Base-by-base conservation (phyloP, 2,888 invertebrate genomes). In the Stenoptilia bipunctidactyla region DNA sequence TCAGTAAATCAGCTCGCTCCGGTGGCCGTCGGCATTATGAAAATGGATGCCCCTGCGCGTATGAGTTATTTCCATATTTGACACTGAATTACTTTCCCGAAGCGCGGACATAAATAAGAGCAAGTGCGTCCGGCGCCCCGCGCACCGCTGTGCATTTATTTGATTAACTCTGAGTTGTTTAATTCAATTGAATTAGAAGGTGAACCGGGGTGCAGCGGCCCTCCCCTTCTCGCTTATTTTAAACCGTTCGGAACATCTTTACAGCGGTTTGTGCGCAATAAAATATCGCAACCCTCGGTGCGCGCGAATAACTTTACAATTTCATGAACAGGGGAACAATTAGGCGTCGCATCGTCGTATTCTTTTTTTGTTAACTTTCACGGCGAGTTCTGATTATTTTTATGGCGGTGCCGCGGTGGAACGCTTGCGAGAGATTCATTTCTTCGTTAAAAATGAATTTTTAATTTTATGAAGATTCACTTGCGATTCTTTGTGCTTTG, bases 141-240 rank as follows among this genome's bases (percentile, higher is more conserved):
- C 56, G 59, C 55, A 67, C 76, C 72, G 67, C 66, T 64, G 59
- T 71, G 75, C 83, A 83, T 83, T 85, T 85, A 84, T 85, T 85
- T 85, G 85, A 85, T 85, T 84, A 85, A 84, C 82, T 82, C 71
- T 58, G 80, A 82, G 82, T 83, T 84, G 80, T 83, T 84, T 85
- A 84, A 83, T 84, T 83, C 83, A 83, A 83, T 82, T 76, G 77
- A 82, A 74, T 83, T 82, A 82, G 69, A 74, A 79, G 74, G 77
- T 73, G 68, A 75, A 71, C 70, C 58, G 64, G 62, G 55, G 55
- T 54, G 52, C 55, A 50, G 56, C 51, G 53, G 51, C 53, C 50
- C 62, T 54, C 56, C 56, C 58, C 55, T 58, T 57, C 66, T 67
- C 71, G 72, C 71, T 79, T 79, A 80, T 80, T 83, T 80, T 82